phyloP scores from a whole-genome alignment of 2,797 vertebrate species.

The Myotis planiceps region DNA sequence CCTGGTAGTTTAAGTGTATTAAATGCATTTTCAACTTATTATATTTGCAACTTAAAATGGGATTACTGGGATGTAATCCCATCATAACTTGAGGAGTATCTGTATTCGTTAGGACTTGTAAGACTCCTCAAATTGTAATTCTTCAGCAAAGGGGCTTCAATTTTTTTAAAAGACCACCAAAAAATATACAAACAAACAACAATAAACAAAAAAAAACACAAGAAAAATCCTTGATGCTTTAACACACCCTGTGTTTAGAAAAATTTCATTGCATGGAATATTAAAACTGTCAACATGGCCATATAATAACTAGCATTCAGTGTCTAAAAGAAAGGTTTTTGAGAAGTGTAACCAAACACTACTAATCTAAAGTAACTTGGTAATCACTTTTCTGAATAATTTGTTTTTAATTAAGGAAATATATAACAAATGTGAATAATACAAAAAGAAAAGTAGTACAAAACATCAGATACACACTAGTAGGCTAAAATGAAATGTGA shows the following conservation, averaged over 20 bases:
- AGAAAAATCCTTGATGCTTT: background rate
- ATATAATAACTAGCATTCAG: background rate
- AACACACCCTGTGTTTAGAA: background rate
- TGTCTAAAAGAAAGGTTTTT: constrained; percentile 8
- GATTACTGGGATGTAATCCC: background rate
- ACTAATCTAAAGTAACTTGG: background rate
- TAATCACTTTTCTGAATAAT: constrained; percentile 40
- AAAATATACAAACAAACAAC: background rate
- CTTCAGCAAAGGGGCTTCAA: background rate
- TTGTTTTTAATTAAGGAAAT: constrained; percentile 54
- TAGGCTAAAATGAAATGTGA: constrained; percentile 47
- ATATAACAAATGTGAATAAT: constrained; percentile 17
- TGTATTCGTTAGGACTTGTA: background rate
- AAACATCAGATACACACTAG: constrained; percentile 31
- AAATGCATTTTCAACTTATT: background rate
- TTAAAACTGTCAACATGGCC: background rate
- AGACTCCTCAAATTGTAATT: constrained; percentile 35
- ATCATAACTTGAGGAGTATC: background rate
- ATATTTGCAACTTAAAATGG: background rate
- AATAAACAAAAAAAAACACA: background rate
- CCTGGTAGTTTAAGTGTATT: too few species aligned
- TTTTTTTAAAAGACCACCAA: background rate
- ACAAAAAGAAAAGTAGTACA: constrained; percentile 38
- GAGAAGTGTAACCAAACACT: background rate
- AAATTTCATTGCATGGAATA: background rate